These are phyloP conservation scores for Indicator indicator DNA, from an alignment of 2,113 vertebrate genomes.

Conservation along the genomic window DNA sequence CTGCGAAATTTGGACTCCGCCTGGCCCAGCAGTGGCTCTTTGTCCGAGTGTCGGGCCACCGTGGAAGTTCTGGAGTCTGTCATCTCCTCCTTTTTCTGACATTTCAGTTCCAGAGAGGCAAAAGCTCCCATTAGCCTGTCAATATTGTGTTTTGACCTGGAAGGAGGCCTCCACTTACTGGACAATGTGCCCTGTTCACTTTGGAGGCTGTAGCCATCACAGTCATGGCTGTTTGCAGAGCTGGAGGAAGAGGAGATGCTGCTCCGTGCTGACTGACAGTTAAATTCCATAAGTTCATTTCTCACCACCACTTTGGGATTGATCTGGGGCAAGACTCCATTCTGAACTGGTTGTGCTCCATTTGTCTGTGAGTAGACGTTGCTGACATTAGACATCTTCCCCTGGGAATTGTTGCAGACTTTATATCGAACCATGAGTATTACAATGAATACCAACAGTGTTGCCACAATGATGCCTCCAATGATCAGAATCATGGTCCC, in stretches of 20 bases:
- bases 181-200: conserved; percentile 86
- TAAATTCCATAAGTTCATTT: conserved; percentile 90
- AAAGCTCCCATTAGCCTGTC: conserved; percentile 96
- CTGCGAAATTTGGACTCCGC: conserved; percentile 85
- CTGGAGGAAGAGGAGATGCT: conserved; percentile 91
- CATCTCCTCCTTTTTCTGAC: conserved; percentile 82
- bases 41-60: conserved; percentile 83
- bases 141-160: conserved; percentile 86
- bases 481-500: conserved; percentile 98
- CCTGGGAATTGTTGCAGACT: conserved; percentile 82
- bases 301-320: conserved; percentile 88
- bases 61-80: conserved; percentile 82
- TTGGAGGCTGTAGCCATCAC: conserved; percentile 79
- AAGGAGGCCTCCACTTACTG: conserved; percentile 84
- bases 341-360: conserved; percentile 84
- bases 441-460: conserved; percentile 92
- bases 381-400: conserved; percentile 86
- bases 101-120: conserved; percentile 91
- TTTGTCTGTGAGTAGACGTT: conserved; percentile 94
- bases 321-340: conserved; percentile 77
- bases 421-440: conserved; percentile 98
- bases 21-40: conserved; percentile 92
- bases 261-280: conserved; percentile 85
- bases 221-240: conserved; percentile 83
- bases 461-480: conserved; percentile 95